Percentiles rank a stretch among this genome's conserved stretches.
phyloP scores from a whole-genome alignment of 2,113 vertebrate genomes.

The Tenrec ecaudatus region DNA sequence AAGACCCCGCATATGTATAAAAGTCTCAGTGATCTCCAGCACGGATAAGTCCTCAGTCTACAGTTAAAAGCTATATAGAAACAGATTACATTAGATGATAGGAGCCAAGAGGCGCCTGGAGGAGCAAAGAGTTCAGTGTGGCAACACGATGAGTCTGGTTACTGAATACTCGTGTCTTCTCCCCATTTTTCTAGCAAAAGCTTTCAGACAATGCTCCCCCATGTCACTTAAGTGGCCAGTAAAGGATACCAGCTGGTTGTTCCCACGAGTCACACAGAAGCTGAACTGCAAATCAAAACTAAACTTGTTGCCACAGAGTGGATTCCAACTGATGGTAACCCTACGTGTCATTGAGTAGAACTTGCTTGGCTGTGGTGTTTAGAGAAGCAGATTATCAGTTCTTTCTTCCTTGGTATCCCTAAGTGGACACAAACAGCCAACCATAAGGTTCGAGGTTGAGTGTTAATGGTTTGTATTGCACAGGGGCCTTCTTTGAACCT shows the following conservation, averaged over 20 bases:
- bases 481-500: not conserved
- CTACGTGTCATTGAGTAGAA: too few relatives aligned
- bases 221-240: not conserved
- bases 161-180: not conserved
- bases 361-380: too few relatives aligned
- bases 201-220: not conserved
- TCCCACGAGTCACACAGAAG: not conserved
- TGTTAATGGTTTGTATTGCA: too few relatives aligned
- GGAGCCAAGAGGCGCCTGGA: not conserved
- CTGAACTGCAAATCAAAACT: conserved; percentile 13
- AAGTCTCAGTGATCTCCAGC: not conserved
- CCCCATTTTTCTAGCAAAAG: not conserved
- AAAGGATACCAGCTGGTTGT: not conserved
- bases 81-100: not conserved
- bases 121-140: conserved; percentile 27
- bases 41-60: not conserved
- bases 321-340: too few relatives aligned
- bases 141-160: not conserved
- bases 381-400: too few relatives aligned
- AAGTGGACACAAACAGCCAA: too few relatives aligned
- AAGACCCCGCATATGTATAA: too few relatives aligned
- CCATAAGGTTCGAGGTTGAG: too few relatives aligned
- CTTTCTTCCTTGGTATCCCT: too few relatives aligned
- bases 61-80: conserved; percentile 10
- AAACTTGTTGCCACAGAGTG: too few relatives aligned